Conservation (phyloP, 2,797 vertebrate genomes). For the Lutjanus argentimaculatus region DNA sequence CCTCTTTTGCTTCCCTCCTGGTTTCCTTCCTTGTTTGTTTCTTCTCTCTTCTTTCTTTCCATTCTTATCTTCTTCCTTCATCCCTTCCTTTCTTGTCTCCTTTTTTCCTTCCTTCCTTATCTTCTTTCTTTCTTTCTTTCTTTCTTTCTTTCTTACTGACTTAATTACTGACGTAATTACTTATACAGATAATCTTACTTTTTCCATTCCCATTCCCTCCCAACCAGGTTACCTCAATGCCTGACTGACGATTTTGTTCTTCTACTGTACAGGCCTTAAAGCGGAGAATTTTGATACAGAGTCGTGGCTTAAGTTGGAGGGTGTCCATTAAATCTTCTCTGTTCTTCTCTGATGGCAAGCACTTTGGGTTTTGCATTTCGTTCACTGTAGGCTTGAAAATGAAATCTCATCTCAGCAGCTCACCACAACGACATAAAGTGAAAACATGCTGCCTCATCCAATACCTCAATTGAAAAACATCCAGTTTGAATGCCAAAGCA, state of each 20-base stretch:
- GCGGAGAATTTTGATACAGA: neutral
- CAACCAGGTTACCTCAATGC: too few relatives aligned
- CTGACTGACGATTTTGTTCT: neutral
- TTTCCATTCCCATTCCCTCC: too few relatives aligned
- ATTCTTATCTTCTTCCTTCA: neutral
- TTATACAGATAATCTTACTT: too few relatives aligned
- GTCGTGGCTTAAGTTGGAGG: slow-evolving; percentile 29
- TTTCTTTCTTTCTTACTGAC: neutral
- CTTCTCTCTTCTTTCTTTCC: neutral
- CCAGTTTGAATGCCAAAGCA: neutral
- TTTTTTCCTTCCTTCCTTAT: neutral
- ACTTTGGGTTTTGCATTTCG: slow-evolving; percentile 41
- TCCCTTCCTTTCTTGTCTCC: neutral
- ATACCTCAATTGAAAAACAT: slow-evolving; percentile 39
- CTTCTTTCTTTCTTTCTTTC: neutral
- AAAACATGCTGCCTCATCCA: slow-evolving; percentile 19
- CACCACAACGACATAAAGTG: slow-evolving; percentile 30
- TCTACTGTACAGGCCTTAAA: neutral
- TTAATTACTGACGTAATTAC: too few relatives aligned
- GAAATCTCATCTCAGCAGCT: slow-evolving; percentile 24
- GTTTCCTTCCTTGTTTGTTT: neutral
- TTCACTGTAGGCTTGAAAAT: slow-evolving; percentile 1
- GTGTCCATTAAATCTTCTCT: slow-evolving; percentile 12
- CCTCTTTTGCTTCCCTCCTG: neutral
- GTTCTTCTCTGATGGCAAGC: slow-evolving; percentile 12